phyloP scores from a whole-genome alignment of 1,140 invertebrate species.

The Drosophila littoralis region DNA sequence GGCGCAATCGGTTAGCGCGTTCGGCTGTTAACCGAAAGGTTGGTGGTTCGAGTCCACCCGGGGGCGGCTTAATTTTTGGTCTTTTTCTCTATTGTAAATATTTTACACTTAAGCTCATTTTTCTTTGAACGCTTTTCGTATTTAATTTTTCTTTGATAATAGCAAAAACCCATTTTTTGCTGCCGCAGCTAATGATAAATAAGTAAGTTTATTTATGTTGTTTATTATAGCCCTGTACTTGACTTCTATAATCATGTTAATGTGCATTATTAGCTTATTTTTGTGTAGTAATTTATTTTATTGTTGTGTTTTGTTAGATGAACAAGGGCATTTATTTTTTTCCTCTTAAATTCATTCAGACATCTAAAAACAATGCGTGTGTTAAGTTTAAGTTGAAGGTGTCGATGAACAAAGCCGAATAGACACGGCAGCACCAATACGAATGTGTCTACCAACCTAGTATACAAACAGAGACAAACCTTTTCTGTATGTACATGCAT shows the following conservation, averaged over 20 bases:
- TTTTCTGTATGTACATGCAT: slow-evolving; percentile 22
- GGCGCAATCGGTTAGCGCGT: slow-evolving; percentile 93
- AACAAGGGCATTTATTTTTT: slow-evolving; percentile 65
- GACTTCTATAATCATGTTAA: slow-evolving; percentile 67
- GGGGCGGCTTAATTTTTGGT: slow-evolving; percentile 86
- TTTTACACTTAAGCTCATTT: slow-evolving; percentile 15
- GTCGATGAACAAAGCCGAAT: slow-evolving; percentile 69
- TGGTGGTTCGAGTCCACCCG: slow-evolving; percentile 94
- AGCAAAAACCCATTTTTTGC: background rate
- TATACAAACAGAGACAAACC: background rate
- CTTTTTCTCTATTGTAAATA: background rate
- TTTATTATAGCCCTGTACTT: slow-evolving; percentile 54
- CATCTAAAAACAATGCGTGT: slow-evolving; percentile 70
- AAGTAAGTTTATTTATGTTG: slow-evolving; percentile 3
- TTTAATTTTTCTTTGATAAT: slow-evolving; percentile 10
- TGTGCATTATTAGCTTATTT: slow-evolving; percentile 52
- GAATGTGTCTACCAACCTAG: slow-evolving; percentile 6
- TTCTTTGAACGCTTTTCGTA: background rate
- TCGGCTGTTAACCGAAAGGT: slow-evolving; percentile 96
- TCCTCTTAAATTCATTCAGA: slow-evolving; percentile 31
- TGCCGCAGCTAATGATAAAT: slow-evolving; percentile 9
- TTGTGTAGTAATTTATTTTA: slow-evolving; percentile 40
- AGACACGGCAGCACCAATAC: slow-evolving; percentile 42
- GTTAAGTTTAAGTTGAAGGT: slow-evolving; percentile 79
- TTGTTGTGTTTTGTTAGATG: slow-evolving; percentile 53